A percentile compares a stretch with the other conserved stretches of the same genome.
Evolutionary conservation across 2,113 vertebrate species (phyloP).

Genomic region (Gymnobelideus leadbeateri): DNA sequence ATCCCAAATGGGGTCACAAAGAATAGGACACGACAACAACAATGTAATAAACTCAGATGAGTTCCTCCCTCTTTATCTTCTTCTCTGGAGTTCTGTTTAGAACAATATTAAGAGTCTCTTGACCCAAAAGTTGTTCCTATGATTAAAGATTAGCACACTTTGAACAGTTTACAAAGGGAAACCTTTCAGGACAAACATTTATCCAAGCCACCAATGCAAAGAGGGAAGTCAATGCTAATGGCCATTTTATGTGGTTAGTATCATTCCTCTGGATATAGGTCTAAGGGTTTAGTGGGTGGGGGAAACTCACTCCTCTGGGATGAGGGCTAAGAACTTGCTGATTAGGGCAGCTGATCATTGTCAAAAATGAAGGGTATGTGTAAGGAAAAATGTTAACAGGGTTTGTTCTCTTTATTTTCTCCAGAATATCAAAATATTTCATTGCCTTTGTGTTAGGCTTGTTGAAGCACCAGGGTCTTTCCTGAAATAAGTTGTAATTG

Average conservation of each 20-base stretch:
- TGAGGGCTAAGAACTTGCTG: background rate
- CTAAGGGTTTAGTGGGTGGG: background rate
- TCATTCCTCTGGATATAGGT: background rate
- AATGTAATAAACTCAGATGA: background rate
- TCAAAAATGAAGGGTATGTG: background rate
- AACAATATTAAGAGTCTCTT: background rate
- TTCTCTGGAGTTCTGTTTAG: conserved; percentile 15
- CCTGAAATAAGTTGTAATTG: conserved; percentile 21
- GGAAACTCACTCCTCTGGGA: background rate
- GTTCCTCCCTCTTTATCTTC: conserved; percentile 4
- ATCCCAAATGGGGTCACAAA: no score
- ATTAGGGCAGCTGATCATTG: background rate
- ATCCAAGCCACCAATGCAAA: background rate
- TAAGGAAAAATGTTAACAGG: background rate
- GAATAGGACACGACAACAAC: no score
- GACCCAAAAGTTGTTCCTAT: background rate
- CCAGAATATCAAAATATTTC: background rate
- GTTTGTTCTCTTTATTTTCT: background rate
- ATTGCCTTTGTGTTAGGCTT: conserved; percentile 25
- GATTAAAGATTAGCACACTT: background rate
- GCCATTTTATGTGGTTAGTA: background rate
- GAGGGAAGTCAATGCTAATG: background rate
- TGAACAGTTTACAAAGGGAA: background rate
- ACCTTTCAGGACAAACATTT: background rate
- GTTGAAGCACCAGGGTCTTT: background rate